Evolutionary conservation across 2,113 vertebrate genomes (phyloP).

Genomic region (Phaethon lepturus): DNA sequence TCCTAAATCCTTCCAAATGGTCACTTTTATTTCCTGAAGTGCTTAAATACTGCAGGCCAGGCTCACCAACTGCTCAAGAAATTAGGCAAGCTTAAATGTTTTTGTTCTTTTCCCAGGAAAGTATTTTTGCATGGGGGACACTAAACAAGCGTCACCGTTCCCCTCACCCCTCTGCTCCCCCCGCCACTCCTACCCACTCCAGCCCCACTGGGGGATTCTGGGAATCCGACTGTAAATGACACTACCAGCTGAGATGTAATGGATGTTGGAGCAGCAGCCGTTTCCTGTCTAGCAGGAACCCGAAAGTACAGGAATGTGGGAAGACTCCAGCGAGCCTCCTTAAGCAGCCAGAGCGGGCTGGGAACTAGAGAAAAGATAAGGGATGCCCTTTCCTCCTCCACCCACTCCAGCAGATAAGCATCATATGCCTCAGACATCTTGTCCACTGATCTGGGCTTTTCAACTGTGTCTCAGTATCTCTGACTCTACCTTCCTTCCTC

Average conservation of each 20-base stretch:
- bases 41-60: neutral
- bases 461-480: slow-evolving; percentile 36
- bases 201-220: neutral
- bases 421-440: slow-evolving; percentile 64
- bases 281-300: slow-evolving; percentile 63
- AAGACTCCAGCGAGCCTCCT: slow-evolving; percentile 64
- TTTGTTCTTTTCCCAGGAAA: slow-evolving; percentile 30
- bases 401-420: slow-evolving; percentile 66
- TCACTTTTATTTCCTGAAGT: neutral
- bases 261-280: slow-evolving; percentile 36
- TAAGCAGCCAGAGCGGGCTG: slow-evolving; percentile 40
- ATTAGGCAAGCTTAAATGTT: neutral
- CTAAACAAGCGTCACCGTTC: fast-evolving
- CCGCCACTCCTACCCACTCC: neutral
- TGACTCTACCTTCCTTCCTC: slow-evolving; percentile 62
- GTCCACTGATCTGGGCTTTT: slow-evolving; percentile 67
- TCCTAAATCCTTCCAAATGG: neutral
- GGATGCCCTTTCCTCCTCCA: slow-evolving; percentile 61
- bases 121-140: neutral
- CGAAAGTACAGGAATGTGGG: slow-evolving; percentile 23
- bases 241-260: slow-evolving; percentile 64
- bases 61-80: slow-evolving; percentile 44
- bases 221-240: slow-evolving; percentile 36
- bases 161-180: neutral
- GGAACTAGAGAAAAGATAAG: slow-evolving; percentile 63